phyloP scores from a whole-genome alignment of 2,797 vertebrate species.

The Poecilia velifera region DNA sequence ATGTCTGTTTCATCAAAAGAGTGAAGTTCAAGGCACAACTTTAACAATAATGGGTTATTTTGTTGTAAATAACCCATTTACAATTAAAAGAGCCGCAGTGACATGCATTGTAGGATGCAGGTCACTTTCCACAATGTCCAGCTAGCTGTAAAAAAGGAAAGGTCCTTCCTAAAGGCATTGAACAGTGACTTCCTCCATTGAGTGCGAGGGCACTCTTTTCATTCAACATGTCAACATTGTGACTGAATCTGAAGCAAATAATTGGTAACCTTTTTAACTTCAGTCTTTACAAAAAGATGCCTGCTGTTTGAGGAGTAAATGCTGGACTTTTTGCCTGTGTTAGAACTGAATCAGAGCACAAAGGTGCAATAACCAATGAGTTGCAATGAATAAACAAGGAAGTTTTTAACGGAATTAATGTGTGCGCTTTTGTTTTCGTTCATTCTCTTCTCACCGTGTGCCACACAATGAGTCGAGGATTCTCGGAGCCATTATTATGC shows the following conservation, averaged over 20 bases:
- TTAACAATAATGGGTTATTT: not conserved
- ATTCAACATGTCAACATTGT: not conserved
- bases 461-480: slow-evolving; percentile 8
- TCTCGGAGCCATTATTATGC: slow-evolving; percentile 2
- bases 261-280: not conserved
- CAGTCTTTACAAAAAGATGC: not conserved
- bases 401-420: not conserved
- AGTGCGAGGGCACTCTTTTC: not conserved
- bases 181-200: not conserved
- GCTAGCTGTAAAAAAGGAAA: not conserved
- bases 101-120: slow-evolving; percentile 2
- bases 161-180: not conserved
- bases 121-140: not conserved
- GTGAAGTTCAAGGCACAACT: not conserved
- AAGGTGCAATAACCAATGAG: no score
- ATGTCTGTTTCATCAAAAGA: slow-evolving; percentile 1
- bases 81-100: not conserved
- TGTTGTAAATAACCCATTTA: not conserved
- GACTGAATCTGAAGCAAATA: not conserved
- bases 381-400: not conserved
- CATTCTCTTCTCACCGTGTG: slow-evolving; percentile 1
- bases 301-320: not conserved
- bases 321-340: no score
- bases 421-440: slow-evolving; percentile 9
- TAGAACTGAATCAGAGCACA: not conserved